These are phyloP conservation scores for Thera obeliscata DNA, from an alignment of 2,888 invertebrate species.

Conservation along the genomic window DNA sequence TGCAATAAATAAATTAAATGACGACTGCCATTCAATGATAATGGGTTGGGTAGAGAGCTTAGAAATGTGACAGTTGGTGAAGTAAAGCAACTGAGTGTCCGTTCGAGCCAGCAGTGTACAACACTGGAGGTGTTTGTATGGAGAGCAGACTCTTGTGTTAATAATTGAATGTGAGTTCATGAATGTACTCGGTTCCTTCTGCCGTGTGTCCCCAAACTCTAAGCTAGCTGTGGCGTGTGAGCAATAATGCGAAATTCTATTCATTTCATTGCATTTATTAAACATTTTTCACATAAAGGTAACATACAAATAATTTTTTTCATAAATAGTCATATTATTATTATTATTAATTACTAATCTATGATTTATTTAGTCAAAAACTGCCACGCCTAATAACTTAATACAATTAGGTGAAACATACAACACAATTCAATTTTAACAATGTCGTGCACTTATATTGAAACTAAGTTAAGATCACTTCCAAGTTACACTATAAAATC, in stretches of 20 bases:
- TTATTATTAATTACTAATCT: constrained; percentile 72
- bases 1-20: constrained; percentile 65
- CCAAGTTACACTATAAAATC: constrained; percentile 81
- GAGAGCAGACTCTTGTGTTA: constrained; percentile 19
- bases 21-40: constrained; percentile 64
- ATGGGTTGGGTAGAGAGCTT: constrained; percentile 69
- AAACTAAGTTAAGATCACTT: constrained; percentile 81
- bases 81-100: constrained; percentile 55
- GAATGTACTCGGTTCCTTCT: constrained; percentile 7
- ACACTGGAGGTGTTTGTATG: not conserved
- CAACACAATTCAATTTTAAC: constrained; percentile 81
- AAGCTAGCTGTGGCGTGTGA: constrained; percentile 54
- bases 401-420: constrained; percentile 81
- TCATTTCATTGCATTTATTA: constrained; percentile 81
- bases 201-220: constrained; percentile 22
- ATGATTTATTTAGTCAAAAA: constrained; percentile 74
- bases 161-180: constrained; percentile 22
- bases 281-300: constrained; percentile 81
- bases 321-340: constrained; percentile 59
- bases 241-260: constrained; percentile 80
- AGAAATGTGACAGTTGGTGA: constrained; percentile 72
- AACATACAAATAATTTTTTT: constrained; percentile 77
- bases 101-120: constrained; percentile 15
- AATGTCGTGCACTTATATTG: constrained; percentile 81
- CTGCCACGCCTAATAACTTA: constrained; percentile 80